A percentile compares a stretch with the other conserved stretches of the same genome.
phyloP scores from a whole-genome alignment of 1,140 invertebrate species.

The Trypoxylus dichotomus region DNA sequence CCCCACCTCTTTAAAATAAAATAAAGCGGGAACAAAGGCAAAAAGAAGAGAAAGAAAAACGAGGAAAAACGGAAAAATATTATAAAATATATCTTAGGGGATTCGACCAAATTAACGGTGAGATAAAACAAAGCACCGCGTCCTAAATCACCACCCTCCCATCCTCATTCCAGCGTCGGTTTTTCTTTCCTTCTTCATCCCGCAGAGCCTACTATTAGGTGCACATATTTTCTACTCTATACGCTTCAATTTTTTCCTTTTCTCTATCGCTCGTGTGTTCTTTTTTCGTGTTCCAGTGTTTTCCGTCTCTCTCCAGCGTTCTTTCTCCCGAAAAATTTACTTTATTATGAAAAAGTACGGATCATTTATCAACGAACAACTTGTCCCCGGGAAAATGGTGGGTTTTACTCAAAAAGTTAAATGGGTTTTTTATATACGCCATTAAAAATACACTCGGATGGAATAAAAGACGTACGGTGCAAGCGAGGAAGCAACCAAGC shows the following conservation, averaged over 20 bases:
- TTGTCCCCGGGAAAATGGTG: constrained; percentile 16
- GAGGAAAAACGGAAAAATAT: not conserved
- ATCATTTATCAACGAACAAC: constrained; percentile 20
- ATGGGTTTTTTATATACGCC: constrained; percentile 23
- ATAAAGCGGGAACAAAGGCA: too few relatives aligned
- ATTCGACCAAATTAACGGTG: not conserved
- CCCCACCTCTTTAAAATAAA: too few relatives aligned
- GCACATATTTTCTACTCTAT: not conserved
- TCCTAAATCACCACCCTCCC: not conserved
- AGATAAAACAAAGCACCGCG: constrained; percentile 12
- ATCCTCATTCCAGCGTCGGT: not conserved
- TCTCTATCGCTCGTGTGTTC: too few relatives aligned
- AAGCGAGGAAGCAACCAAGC: too few relatives aligned
- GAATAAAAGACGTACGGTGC: not conserved
- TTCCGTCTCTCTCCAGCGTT: not conserved
- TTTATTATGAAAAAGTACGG: constrained; percentile 15
- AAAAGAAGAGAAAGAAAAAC: not conserved
- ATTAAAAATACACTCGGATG: constrained; percentile 9
- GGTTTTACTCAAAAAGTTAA: constrained; percentile 15
- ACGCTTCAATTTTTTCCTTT: not conserved
- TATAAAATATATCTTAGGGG: constrained; percentile 12
- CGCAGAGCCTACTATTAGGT: not conserved
- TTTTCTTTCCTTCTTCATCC: not conserved
- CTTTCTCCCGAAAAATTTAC: constrained; percentile 10
- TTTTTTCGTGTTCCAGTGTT: not conserved